Conservation (phyloP, 2,888 invertebrate species). For the Caenorhabditis sp. region DNA sequence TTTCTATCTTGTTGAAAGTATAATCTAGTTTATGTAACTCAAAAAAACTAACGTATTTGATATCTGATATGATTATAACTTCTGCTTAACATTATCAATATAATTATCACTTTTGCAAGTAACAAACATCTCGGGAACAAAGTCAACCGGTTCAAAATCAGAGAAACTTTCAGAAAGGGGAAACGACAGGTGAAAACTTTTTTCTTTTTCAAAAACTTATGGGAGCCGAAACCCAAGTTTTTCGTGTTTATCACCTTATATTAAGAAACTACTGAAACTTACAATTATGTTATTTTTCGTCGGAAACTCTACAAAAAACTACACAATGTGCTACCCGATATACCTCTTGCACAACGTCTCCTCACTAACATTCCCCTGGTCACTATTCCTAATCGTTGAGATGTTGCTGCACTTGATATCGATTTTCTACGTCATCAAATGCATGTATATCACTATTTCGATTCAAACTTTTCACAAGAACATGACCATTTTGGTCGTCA, state of each 20-base stretch:
- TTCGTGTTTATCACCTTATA: constrained; percentile 1
- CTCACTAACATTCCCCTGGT: constrained; percentile 12
- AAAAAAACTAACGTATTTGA: no score
- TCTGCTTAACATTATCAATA: no score
- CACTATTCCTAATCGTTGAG: not conserved
- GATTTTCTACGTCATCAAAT: not conserved
- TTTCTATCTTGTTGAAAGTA: no score
- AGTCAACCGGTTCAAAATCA: no score
- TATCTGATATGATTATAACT: no score
- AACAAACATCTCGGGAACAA: no score
- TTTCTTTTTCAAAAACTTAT: no score
- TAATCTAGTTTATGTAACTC: no score
- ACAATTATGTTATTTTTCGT: constrained; percentile 28
- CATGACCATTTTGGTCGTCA: constrained; percentile 21
- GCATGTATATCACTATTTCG: constrained; percentile 7
- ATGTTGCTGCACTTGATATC: not conserved
- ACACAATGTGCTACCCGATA: constrained; percentile 18
- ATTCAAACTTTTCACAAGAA: constrained; percentile 38
- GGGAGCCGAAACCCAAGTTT: not conserved
- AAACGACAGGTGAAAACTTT: no score
- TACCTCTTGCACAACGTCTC: constrained; percentile 19
- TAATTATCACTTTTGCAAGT: no score
- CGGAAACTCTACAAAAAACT: constrained; percentile 24
- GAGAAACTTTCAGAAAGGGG: no score
- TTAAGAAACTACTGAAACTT: not conserved